Conservation (phyloP, 2,797 vertebrate genomes). For the Hypotaenidia philippensis region DNA sequence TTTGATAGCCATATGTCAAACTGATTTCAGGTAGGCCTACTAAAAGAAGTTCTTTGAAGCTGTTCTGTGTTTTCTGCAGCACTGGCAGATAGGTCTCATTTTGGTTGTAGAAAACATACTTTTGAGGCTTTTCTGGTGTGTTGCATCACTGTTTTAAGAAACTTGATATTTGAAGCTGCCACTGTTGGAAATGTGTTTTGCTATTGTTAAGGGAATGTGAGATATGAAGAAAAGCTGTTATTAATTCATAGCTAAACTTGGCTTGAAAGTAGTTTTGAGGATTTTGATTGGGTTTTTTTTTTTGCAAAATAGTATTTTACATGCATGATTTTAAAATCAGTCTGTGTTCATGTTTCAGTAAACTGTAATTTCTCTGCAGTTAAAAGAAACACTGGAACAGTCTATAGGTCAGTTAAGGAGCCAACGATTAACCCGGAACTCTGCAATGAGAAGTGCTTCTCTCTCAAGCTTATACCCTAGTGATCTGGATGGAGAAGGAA, state of each 20-base stretch:
- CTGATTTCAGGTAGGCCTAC: background rate
- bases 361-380: slow-evolving; percentile 77
- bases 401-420: slow-evolving; percentile 89
- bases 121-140: background rate
- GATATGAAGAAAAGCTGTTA: background rate
- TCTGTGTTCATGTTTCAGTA: background rate
- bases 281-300: background rate
- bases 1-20: background rate
- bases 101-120: background rate
- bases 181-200: background rate
- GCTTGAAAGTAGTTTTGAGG: slow-evolving; percentile 1
- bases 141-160: background rate
- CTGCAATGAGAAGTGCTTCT: slow-evolving; percentile 82
- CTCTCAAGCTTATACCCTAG: slow-evolving; percentile 88
- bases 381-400: slow-evolving; percentile 91
- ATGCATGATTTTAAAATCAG: background rate
- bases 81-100: background rate
- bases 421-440: slow-evolving; percentile 80
- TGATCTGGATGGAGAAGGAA: slow-evolving; percentile 84
- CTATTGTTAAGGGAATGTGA: background rate
- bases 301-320: background rate
- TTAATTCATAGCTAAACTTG: background rate
- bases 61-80: background rate
- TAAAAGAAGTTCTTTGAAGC: background rate
- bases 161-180: background rate